Evolutionary conservation across 2,888 invertebrate genomes (phyloP).

Genomic region (Rhimphoctona megacephalus): DNA sequence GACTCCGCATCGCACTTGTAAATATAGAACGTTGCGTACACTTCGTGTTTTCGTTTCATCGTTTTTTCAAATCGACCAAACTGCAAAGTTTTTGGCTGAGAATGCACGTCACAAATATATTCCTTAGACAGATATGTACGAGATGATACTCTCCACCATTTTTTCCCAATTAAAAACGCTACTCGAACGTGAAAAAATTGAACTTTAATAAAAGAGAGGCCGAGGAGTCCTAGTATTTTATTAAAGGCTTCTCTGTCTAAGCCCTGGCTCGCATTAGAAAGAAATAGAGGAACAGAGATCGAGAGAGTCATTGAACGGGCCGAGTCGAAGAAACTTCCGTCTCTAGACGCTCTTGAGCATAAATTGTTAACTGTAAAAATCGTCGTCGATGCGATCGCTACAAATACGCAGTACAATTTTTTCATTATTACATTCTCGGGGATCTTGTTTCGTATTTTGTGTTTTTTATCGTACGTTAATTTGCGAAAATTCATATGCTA

Average conservation of each 20-base stretch:
- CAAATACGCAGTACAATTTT: slow-evolving; percentile 5
- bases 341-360: slow-evolving; percentile 3
- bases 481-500: not conserved
- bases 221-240: not conserved
- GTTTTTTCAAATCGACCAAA: too few species aligned
- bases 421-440: not conserved
- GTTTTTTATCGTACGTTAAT: not conserved
- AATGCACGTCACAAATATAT: not conserved
- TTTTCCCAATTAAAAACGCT: slow-evolving; percentile 44
- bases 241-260: not conserved
- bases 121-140: not conserved
- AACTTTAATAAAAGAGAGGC: slow-evolving; percentile 28
- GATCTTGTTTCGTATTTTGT: not conserved
- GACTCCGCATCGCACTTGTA: too few species aligned
- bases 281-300: slow-evolving; percentile 11
- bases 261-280: slow-evolving; percentile 24
- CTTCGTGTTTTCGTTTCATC: too few species aligned
- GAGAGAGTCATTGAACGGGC: slow-evolving; percentile 46
- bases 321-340: slow-evolving; percentile 26
- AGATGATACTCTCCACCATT: slow-evolving; percentile 10
- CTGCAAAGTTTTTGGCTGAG: not conserved
- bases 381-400: slow-evolving; percentile 18
- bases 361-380: slow-evolving; percentile 55
- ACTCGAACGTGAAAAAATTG: slow-evolving; percentile 54
- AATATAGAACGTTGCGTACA: too few species aligned